Evolutionary conservation across 2,113 vertebrate species (phyloP), one percentile per base, ranked within the genome.

Genomic region (Pycnonotus jocosus): DNA sequence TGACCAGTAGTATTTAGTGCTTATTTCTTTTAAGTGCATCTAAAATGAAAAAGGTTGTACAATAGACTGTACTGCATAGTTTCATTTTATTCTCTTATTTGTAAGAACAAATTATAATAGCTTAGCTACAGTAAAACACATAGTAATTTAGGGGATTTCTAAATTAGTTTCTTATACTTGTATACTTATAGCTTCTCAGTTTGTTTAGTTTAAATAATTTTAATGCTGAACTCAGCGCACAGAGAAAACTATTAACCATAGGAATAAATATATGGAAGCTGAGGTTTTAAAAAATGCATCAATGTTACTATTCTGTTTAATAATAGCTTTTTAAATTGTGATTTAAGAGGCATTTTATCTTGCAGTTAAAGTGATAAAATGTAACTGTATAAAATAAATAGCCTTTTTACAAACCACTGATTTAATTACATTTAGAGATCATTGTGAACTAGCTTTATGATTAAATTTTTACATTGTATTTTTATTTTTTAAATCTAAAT

Each of bases 261-360:
- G 38, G 45, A 96, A 94, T 92, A 97, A 97, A 95, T 91, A 96
- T 94, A 94, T 95, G 60, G 60, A 91, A 91, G 51, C 60, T 78
- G 27, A 82, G 60, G 37, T 83, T 97, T 96, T 90, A 91, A 91
- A 95, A 96, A 95, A 30, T 91, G 23, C 68, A 83, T 51, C 3
- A 7, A 35, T 0, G 1, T 70, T 93, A 83, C 91, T 90, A 80
- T 93, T 94, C 92, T 92, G 81, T 35, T 95, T 94, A 95, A 90
- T 81, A 94, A 94, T 50, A 85, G 60, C 20, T 74, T 91, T 97
- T 97, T 94, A 93, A 72, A 94, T 30, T 95, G 44, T 79, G 89
- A 94, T 96, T 95, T 95, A 95, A 96, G 93, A 95, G 28, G 20
- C 28, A 89, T 82, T 94, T 95, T 95, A 83, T 95, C 68, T 92